Evolutionary conservation across 2,113 vertebrate species (phyloP), one percentile per base, ranked within the genome.

Genomic region (Romanogobio albipinnatus): DNA sequence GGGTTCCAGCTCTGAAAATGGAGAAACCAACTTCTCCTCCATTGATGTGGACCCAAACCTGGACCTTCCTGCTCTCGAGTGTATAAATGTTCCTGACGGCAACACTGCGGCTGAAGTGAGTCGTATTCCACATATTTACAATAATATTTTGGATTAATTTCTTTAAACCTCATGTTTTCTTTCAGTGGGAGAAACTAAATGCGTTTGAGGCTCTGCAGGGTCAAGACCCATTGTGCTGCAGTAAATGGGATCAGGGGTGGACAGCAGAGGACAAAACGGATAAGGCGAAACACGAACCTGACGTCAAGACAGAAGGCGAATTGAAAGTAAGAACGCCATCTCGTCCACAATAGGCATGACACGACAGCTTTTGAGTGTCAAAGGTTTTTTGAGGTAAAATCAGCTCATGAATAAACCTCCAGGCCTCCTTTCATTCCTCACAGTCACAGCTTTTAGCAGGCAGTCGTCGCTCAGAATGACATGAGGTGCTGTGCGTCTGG

Each of bases 21-120:
- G 33, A 56, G 71, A 62, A 49, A 29, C 2, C 13, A 33, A 29
- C 11, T 17, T 19, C 39, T 17, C 45, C 33, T 24, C 51, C 24
- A 76, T 51, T 71, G 82, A 77, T 53, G 71, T 56, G 47, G 74
- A 24, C 51, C 82, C 76, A 49, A 24, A 84, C 39, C 17, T 70
- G 56, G 89, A 91, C 51, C 89, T 91, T 43, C 94, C 94, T 0
- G 86, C 58, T 3, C 91, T 95, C 83, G 94, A 95, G 86, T 81
- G 85, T 1, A 91, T 94, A 13, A 58, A 80, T 61, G 80, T 84
- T 9, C n/a, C 1, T 49, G 86, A 90, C 13, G 70, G 80, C 29
- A 58, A 58, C 33, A 17, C 49, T 43, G 19, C 1, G 0, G 33
- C 49, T 78, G 13, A 78, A 39, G 51, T 78, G 3, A 58, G 66